Conservation (phyloP, 2,888 invertebrate species). For the Drosophila diplacantha region DNA sequence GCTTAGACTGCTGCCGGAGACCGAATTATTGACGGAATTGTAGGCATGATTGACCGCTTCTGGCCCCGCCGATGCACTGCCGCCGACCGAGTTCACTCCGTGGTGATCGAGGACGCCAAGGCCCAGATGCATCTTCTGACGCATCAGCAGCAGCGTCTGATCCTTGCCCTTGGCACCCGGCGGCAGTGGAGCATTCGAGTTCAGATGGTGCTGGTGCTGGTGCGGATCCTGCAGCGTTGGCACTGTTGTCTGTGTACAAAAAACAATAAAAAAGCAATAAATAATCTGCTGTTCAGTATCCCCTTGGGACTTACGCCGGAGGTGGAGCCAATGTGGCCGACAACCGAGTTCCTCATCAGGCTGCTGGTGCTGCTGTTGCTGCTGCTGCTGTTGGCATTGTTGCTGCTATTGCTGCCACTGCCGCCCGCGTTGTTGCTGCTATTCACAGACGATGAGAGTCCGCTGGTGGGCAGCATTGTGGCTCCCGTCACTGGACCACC, state of each 20-base stretch:
- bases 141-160: slow-evolving; percentile 72
- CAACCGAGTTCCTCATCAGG: slow-evolving; percentile 64
- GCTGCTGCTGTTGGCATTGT: slow-evolving; percentile 39
- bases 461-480: slow-evolving; percentile 72
- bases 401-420: slow-evolving; percentile 45
- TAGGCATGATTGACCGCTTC: slow-evolving; percentile 70
- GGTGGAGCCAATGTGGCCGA: slow-evolving; percentile 66
- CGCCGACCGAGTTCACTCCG: slow-evolving; percentile 29
- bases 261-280: not conserved
- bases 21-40: slow-evolving; percentile 63
- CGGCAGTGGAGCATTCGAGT: slow-evolving; percentile 76
- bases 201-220: slow-evolving; percentile 74
- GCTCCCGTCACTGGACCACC: slow-evolving; percentile 70
- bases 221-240: slow-evolving; percentile 67
- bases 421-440: slow-evolving; percentile 29
- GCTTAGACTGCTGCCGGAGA: slow-evolving; percentile 73
- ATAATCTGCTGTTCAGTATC: too few species aligned
- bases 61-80: slow-evolving; percentile 45
- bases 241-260: slow-evolving; percentile 53
- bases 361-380: slow-evolving; percentile 53
- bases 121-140: slow-evolving; percentile 59
- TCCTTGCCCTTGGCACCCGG: slow-evolving; percentile 78
- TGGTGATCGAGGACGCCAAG: slow-evolving; percentile 73
- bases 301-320: slow-evolving; percentile 53
- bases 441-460: slow-evolving; percentile 63